Evolutionary conservation across 2,797 vertebrate genomes (phyloP), one percentile per base, ranked within the genome.

Genomic region (Sebastes vulpes): DNA sequence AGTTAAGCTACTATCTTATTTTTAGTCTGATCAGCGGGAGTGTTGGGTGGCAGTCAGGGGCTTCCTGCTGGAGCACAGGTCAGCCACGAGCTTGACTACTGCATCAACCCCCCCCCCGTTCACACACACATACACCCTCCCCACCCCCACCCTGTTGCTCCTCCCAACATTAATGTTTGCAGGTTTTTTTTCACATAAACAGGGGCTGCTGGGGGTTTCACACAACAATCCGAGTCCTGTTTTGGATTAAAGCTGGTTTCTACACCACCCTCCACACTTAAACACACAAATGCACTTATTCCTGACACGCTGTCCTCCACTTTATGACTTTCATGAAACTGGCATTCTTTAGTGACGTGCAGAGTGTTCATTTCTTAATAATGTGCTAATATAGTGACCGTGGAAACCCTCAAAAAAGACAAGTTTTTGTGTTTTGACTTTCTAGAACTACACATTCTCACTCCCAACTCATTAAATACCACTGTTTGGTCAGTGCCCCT

Each of bases 181-280:
- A 70, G 80, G 79, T 61, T 50, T 2, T 18, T 83, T 92, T 92
- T 89, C 90, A 88, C 86, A 93, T 89, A 84, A 92, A 92, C 89
- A 84, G 78, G 35, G 79, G 77, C 90, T 87, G 77, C 82, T 67
- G 87, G 93, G 92, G 92, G 91, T 85, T 90, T 87, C 88, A 79
- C 91, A 90, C 89, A 91, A 90, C 92, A 91, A 75, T 82, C 85
- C 57, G 1, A 82, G 67, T 76, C 73, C 91, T 94, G 91, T 88
- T 93, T 88, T 81, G 76, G 71, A 90, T 93, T 92, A 90, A 84
- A 86, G 42, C 60, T 73, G 76, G 64, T 84, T 50, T 82, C 80
- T 74, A 21, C 79, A 59, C 21, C 57, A 32, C 5, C 21, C 80
- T 50, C 42, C 61, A 63, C 48, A 42, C 18, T 61, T 20, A 26